Evolutionary conservation across 2,113 vertebrate genomes (phyloP).

Genomic region (Cyprinodon tularosa): DNA sequence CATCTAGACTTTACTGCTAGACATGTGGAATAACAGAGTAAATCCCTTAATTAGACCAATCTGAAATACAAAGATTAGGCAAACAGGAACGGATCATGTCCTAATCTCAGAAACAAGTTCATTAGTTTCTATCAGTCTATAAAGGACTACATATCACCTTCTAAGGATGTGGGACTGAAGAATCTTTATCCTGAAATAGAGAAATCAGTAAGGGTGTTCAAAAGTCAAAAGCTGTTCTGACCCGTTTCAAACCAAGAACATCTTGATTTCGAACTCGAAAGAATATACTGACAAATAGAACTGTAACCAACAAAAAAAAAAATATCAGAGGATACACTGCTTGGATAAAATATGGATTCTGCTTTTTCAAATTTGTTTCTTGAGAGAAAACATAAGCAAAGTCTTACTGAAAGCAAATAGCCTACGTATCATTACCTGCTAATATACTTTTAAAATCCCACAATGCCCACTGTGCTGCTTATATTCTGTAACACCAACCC

Average conservation of each 20-base stretch:
- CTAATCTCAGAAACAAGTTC: not conserved
- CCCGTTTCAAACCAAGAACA: not conserved
- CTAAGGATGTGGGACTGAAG: not conserved
- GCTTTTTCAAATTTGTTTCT: constrained; percentile 18
- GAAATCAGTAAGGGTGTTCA: not conserved
- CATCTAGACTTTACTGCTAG: not conserved
- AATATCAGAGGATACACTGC: constrained; percentile 28
- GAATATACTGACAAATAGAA: not conserved
- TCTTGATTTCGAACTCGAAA: not conserved
- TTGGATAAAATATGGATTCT: constrained; percentile 68
- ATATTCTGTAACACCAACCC: not conserved
- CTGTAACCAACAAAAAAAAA: constrained; percentile 30
- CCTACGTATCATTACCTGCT: constrained; percentile 36
- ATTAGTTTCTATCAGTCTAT: not conserved
- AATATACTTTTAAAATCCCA: not conserved
- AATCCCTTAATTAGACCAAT: too few species aligned
- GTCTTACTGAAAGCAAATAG: constrained; percentile 63
- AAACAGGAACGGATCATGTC: not conserved
- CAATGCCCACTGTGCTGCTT: not conserved
- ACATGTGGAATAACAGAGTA: too few species aligned
- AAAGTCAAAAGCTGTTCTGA: not conserved
- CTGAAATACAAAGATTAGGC: too few species aligned
- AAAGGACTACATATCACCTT: not conserved
- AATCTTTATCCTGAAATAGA: not conserved
- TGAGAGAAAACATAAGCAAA: constrained; percentile 36